These are phyloP conservation scores for Psittacula derbiana DNA, from an alignment of 2,797 vertebrate species.

Conservation along the genomic window DNA sequence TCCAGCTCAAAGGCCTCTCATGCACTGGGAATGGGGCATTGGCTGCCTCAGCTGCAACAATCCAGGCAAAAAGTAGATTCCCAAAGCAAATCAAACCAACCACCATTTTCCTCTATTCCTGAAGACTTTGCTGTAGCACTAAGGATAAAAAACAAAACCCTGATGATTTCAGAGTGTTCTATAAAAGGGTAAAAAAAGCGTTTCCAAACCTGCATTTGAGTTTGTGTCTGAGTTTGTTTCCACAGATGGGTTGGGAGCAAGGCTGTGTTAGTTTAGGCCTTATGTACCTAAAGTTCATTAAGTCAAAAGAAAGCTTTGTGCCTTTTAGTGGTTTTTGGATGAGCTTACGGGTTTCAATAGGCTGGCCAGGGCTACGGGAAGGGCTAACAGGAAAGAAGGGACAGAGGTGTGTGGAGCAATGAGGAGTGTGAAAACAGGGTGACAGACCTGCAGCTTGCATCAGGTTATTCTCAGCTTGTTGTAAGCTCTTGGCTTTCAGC, in stretches of 20 bases:
- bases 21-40: neutral
- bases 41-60: neutral
- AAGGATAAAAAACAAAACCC: neutral
- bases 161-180: neutral
- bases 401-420: neutral
- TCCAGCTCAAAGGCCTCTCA: neutral
- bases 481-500: constrained; percentile 13
- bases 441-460: constrained; percentile 16
- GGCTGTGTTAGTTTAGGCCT: constrained; percentile 1
- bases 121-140: neutral
- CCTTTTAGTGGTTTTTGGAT: constrained; percentile 22
- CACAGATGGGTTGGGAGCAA: constrained; percentile 14
- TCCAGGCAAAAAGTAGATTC: neutral
- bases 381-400: neutral
- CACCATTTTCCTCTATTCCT: neutral
- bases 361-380: neutral
- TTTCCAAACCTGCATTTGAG: neutral
- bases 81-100: neutral
- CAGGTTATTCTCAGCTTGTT: constrained; percentile 36
- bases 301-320: constrained; percentile 54
- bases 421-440: neutral
- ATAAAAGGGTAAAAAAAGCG: neutral
- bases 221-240: constrained; percentile 51
- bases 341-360: constrained; percentile 6
- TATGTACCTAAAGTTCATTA: neutral